Evolutionary conservation across 2,113 vertebrate species (phyloP).

Genomic region (Gobius niger): DNA sequence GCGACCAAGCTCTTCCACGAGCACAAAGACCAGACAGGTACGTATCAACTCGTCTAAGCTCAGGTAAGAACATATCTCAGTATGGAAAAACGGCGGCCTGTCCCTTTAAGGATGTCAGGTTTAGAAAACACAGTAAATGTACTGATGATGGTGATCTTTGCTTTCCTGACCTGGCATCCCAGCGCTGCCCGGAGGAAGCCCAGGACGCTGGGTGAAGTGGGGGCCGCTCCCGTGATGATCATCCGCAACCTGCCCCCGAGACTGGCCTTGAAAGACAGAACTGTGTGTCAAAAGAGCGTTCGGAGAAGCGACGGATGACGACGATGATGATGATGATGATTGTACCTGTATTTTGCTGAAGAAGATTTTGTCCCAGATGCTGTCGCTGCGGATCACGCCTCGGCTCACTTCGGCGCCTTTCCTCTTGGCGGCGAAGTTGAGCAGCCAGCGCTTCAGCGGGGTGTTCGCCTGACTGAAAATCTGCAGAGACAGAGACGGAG

Average conservation of each 20-base stretch:
- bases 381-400: slow-evolving; percentile 90
- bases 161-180: slow-evolving; percentile 86
- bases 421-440: slow-evolving; percentile 93
- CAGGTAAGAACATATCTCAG: too few species aligned
- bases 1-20: too few species aligned
- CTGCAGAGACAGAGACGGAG: slow-evolving; percentile 56
- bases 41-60: too few species aligned
- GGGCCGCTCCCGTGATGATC: slow-evolving; percentile 96
- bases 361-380: slow-evolving; percentile 95
- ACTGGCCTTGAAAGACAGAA: slow-evolving; percentile 78
- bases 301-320: neutral
- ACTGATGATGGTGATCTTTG: too few species aligned
- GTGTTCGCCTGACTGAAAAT: slow-evolving; percentile 95
- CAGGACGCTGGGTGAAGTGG: slow-evolving; percentile 88
- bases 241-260: slow-evolving; percentile 90
- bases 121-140: too few species aligned
- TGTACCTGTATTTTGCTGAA: slow-evolving; percentile 94
- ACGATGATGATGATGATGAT: too few species aligned
- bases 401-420: slow-evolving; percentile 92
- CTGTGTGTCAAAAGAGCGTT: neutral
- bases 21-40: too few species aligned
- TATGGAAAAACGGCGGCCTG: too few species aligned
- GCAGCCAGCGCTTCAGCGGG: slow-evolving; percentile 87
- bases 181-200: slow-evolving; percentile 93
- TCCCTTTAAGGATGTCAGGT: too few species aligned